Conservation (phyloP, 2,888 invertebrate genomes). For the Eristalis arbustorum region DNA sequence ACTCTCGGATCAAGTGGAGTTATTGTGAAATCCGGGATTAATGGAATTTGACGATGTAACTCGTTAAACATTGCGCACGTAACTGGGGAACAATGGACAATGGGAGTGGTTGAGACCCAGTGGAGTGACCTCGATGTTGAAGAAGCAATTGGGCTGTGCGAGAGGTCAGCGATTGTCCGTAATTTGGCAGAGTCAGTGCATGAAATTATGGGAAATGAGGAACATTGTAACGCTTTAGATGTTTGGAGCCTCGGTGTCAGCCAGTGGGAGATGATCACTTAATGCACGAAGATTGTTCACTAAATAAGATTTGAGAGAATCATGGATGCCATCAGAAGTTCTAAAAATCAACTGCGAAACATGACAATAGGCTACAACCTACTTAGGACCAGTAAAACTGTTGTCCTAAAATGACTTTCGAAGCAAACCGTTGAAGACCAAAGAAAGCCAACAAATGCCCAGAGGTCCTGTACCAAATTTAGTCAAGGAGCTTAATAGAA, state of each 20-base stretch:
- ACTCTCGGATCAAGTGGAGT: conserved; percentile 1
- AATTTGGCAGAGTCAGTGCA: neutral
- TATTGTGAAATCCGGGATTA: conserved; percentile 3
- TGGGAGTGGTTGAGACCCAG: neutral
- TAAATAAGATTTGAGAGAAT: no score
- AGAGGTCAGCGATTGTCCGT: neutral
- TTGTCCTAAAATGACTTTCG: no score
- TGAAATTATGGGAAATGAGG: neutral
- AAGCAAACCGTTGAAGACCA: no score
- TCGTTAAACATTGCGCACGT: neutral
- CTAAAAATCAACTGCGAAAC: no score
- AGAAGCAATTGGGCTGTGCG: neutral
- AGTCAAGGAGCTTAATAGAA: no score
- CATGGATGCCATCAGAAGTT: no score
- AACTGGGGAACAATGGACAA: neutral
- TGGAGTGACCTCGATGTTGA: neutral
- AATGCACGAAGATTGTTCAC: no score
- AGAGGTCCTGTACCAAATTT: no score
- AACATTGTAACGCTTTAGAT: neutral
- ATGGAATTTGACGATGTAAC: neutral
- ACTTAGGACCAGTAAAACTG: no score
- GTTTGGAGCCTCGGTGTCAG: neutral
- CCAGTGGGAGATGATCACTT: no score
- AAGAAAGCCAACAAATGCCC: no score
- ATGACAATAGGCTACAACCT: no score